These are phyloP conservation scores for Eupithecia subumbrata DNA, from an alignment of 2,888 invertebrate species.

Conservation along the genomic window DNA sequence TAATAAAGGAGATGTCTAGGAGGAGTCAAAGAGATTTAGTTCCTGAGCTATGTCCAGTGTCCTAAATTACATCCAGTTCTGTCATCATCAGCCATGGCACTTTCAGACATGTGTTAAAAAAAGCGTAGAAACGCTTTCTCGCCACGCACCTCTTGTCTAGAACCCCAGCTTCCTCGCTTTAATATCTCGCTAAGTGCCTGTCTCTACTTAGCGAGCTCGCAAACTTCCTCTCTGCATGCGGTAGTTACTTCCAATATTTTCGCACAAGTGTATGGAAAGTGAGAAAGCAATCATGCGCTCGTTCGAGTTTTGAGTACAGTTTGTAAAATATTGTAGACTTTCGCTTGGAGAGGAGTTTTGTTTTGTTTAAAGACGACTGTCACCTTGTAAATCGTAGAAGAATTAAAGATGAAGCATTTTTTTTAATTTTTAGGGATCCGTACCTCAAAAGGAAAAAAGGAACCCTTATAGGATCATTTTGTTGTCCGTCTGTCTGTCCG, in stretches of 20 bases:
- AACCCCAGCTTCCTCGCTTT: slow-evolving; percentile 27
- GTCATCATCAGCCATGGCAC: too few relatives aligned
- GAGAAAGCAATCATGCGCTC: slow-evolving; percentile 6
- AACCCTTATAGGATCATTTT: too few relatives aligned
- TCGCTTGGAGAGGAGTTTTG: neutral
- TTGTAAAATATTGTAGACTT: neutral
- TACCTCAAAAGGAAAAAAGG: too few relatives aligned
- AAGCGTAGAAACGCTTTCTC: neutral
- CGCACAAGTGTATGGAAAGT: neutral
- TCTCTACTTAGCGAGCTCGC: slow-evolving; percentile 32
- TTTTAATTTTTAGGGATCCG: too few relatives aligned
- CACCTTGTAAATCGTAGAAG: neutral
- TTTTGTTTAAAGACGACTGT: neutral
- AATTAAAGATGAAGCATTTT: too few relatives aligned
- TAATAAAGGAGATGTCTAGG: too few relatives aligned
- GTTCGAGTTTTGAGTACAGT: slow-evolving; percentile 11
- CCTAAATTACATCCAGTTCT: too few relatives aligned
- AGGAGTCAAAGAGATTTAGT: too few relatives aligned
- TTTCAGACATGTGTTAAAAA: too few relatives aligned
- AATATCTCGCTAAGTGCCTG: slow-evolving; percentile 40
- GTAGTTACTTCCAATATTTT: slow-evolving; percentile 23
- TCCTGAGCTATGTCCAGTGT: too few relatives aligned
- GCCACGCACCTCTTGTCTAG: neutral
- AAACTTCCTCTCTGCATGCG: slow-evolving; percentile 27
- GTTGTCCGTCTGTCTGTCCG: too few relatives aligned